phyloP scores from a whole-genome alignment of 2,797 vertebrate genomes.

The Anolis apletophallus region DNA sequence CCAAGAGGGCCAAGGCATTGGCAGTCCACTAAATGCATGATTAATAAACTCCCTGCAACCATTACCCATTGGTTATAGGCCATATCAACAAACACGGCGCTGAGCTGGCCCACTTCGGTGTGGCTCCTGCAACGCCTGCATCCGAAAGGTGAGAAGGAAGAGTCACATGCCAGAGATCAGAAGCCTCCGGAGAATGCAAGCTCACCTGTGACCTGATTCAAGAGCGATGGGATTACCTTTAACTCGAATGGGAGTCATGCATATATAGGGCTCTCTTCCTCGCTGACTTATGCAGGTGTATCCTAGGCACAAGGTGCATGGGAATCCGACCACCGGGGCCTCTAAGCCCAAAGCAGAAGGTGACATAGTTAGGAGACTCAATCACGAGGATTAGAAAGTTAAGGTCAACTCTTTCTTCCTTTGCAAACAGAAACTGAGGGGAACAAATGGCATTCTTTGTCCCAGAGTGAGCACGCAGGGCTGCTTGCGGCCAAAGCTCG shows the following conservation, averaged over 20 bases:
- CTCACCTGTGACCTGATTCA: neutral
- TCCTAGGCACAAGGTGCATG: neutral
- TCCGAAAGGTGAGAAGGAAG: neutral
- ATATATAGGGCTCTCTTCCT: neutral
- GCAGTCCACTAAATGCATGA: neutral
- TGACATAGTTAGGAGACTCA: neutral
- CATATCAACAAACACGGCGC: too few species aligned
- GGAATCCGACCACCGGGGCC: neutral
- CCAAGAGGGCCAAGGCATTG: neutral
- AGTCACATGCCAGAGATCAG: neutral
- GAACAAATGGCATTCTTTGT: neutral
- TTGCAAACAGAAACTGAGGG: neutral
- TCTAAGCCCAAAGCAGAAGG: neutral
- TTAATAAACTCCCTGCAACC: neutral
- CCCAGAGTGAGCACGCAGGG: neutral
- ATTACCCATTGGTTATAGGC: too few species aligned
- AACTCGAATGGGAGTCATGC: constrained; percentile 18
- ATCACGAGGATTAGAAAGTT: neutral
- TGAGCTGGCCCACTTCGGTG: neutral
- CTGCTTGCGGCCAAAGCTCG: neutral
- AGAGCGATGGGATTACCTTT: constrained; percentile 18
- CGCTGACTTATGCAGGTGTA: neutral
- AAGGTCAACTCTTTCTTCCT: neutral
- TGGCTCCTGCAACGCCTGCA: neutral
- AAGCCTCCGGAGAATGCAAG: neutral